Percentiles rank a stretch among this genome's conserved stretches.
Evolutionary conservation across 1,140 invertebrate genomes (phyloP).

Genomic region (Drosophila varians): DNA sequence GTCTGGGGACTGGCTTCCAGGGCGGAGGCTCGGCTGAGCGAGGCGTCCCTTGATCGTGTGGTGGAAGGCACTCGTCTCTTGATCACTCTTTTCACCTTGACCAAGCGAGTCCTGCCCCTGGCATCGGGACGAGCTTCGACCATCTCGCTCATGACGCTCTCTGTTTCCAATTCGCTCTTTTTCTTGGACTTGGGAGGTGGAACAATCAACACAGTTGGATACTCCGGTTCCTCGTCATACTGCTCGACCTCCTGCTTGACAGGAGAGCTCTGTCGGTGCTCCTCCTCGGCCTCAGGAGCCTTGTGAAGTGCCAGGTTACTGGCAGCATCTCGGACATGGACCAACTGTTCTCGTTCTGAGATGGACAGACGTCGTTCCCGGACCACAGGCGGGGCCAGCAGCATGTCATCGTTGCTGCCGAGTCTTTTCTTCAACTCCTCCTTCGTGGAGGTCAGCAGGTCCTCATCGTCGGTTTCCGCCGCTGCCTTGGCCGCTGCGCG

Average conservation of each 20-base stretch:
- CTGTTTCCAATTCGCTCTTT: slow-evolving; percentile 49
- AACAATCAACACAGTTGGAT: slow-evolving; percentile 56
- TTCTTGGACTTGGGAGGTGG: slow-evolving; percentile 58
- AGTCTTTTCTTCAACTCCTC: slow-evolving; percentile 53
- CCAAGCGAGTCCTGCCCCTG: slow-evolving; percentile 63
- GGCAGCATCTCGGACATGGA: slow-evolving; percentile 70
- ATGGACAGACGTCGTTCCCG: slow-evolving; percentile 75
- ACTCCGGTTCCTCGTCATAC: slow-evolving; percentile 37
- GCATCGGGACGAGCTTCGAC: slow-evolving; percentile 72
- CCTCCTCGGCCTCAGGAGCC: slow-evolving; percentile 31
- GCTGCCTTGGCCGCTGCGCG: slow-evolving; percentile 84
- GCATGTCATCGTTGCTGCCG: slow-evolving; percentile 44
- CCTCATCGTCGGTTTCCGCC: slow-evolving; percentile 39
- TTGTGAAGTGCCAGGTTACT: slow-evolving; percentile 62
- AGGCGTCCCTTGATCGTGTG: slow-evolving; percentile 72
- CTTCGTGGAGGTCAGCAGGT: slow-evolving; percentile 17
- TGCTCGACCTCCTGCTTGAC: not conserved
- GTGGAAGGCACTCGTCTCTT: slow-evolving; percentile 70
- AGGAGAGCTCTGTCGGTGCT: not conserved
- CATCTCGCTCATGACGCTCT: slow-evolving; percentile 68
- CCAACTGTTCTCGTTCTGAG: slow-evolving; percentile 69
- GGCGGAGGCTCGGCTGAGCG: slow-evolving; percentile 45
- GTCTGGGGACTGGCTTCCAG: slow-evolving; percentile 20
- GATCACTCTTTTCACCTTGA: slow-evolving; percentile 76
- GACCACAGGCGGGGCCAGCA: slow-evolving; percentile 50